phyloP scores from a whole-genome alignment of 2,888 invertebrate genomes.

The Coremacera marginata region DNA sequence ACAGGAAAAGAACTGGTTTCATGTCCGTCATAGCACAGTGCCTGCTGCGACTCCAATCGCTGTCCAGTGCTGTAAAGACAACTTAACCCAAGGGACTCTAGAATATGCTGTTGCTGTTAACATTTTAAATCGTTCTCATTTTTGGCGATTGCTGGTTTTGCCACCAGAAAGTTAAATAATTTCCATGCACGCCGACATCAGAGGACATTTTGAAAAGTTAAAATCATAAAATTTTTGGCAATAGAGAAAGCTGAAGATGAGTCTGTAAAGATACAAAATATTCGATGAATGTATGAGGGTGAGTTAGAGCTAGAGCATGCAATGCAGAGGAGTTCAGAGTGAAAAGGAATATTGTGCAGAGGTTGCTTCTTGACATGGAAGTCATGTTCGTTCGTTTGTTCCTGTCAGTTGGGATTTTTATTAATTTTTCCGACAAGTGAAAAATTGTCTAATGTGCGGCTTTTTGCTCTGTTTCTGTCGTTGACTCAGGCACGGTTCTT shows the following conservation, averaged over 20 bases:
- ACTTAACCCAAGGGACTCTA: neutral
- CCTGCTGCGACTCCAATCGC: neutral
- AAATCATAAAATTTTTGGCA: neutral
- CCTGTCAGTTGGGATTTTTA: neutral
- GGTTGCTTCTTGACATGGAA: too few relatives aligned
- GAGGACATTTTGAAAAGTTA: neutral
- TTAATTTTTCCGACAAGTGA: slow-evolving; percentile 26
- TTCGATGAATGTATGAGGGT: neutral
- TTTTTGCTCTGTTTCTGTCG: neutral
- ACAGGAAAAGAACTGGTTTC: too few relatives aligned
- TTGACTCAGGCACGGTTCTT: neutral
- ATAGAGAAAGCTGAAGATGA: neutral
- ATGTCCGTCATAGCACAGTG: neutral
- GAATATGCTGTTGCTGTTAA: neutral
- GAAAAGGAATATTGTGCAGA: neutral
- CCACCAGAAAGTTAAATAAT: neutral
- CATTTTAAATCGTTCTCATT: too few relatives aligned
- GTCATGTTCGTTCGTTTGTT: too few relatives aligned
- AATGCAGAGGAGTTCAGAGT: neutral
- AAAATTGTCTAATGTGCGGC: slow-evolving; percentile 20
- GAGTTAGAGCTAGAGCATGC: neutral
- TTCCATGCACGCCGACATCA: too few relatives aligned
- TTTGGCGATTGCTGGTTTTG: neutral
- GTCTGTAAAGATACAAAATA: neutral
- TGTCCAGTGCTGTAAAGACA: neutral